A percentile compares a stretch with the other conserved stretches of the same genome.
Evolutionary conservation across 2,797 vertebrate genomes (phyloP).

Genomic region (Onychomys leucogaster): DNA sequence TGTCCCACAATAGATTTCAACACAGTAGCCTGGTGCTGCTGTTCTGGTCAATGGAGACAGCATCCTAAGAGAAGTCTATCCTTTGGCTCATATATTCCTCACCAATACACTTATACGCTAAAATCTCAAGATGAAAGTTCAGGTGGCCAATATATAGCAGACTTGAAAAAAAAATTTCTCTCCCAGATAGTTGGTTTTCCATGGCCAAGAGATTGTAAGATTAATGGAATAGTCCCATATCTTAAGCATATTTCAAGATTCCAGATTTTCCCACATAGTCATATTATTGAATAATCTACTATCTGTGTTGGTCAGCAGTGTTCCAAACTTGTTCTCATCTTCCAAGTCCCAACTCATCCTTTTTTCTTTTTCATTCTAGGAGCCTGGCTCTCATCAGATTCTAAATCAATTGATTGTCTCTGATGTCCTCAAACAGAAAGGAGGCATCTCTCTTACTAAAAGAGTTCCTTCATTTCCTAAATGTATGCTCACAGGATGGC

Average conservation of each 20-base stretch:
- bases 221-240: background rate
- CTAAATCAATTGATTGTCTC: background rate
- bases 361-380: background rate
- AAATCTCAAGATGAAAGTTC: background rate
- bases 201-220: constrained; percentile 2
- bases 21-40: background rate
- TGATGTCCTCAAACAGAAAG: background rate
- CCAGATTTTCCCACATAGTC: background rate
- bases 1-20: background rate
- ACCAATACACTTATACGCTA: background rate
- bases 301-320: background rate
- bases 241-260: background rate
- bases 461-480: background rate
- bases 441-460: background rate
- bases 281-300: background rate
- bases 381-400: constrained; percentile 2
- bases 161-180: background rate
- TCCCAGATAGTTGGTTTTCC: background rate
- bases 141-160: background rate
- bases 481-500: background rate
- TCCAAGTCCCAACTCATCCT: background rate
- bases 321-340: background rate
- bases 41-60: background rate
- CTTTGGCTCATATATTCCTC: background rate
- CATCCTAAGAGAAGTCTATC: background rate